Percentiles rank a stretch among this genome's conserved stretches.
phyloP scores from a whole-genome alignment of 2,888 invertebrate species.

The Anodontia alba region DNA sequence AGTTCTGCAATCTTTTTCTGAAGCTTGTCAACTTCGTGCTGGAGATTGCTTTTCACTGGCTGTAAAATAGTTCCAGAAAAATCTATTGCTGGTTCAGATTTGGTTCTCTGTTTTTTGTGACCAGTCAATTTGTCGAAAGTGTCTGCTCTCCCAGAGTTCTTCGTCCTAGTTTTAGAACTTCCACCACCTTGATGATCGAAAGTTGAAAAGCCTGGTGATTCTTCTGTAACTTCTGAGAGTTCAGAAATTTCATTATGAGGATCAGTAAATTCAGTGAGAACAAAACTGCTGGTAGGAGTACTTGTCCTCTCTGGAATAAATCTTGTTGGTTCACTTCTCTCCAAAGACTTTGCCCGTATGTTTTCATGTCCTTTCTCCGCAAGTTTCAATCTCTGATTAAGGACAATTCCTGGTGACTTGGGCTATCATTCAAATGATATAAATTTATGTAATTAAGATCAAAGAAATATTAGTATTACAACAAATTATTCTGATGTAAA shows the following conservation, averaged over 20 bases:
- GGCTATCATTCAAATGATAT: conserved; percentile 29
- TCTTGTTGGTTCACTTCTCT: conserved; percentile 7
- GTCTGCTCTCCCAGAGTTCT: conserved; percentile 2
- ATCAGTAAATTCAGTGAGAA: neutral
- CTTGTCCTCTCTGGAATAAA: conserved; percentile 12
- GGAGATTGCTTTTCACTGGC: conserved; percentile 27
- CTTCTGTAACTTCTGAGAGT: conserved; percentile 11
- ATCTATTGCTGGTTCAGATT: conserved; percentile 15
- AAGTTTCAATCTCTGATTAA: conserved; percentile 51
- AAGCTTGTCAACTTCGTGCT: conserved; percentile 55
- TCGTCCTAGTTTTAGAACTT: neutral
- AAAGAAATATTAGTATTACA: neutral
- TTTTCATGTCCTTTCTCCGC: conserved; percentile 56
- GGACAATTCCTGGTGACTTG: conserved; percentile 28
- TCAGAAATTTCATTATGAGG: conserved; percentile 2
- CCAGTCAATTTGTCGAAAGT: conserved; percentile 13
- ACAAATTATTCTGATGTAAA: neutral
- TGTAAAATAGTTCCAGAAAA: neutral
- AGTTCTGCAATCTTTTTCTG: conserved; percentile 62
- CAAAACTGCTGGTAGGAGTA: neutral
- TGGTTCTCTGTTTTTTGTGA: conserved; percentile 11
- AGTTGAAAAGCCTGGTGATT: neutral
- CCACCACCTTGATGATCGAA: neutral
- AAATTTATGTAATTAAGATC: neutral
- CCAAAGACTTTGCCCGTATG: conserved; percentile 51